These are phyloP conservation scores for Erebia ligea DNA, from an alignment of 2,888 invertebrate species.

Conservation along the genomic window DNA sequence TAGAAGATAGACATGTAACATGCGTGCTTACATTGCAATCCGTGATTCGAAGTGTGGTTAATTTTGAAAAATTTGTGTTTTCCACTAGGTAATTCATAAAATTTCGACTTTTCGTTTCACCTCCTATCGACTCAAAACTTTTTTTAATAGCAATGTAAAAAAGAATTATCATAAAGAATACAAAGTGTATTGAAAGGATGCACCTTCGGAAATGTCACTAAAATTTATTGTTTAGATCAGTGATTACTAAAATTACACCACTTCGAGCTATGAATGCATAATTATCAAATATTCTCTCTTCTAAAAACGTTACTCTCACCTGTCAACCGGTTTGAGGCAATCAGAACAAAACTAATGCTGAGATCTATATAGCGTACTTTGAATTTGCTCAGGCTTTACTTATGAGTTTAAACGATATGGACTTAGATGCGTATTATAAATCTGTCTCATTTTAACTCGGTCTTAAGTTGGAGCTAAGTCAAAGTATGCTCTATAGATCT, in stretches of 20 bases:
- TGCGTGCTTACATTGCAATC: conserved; percentile 79
- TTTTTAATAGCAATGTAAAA: not conserved
- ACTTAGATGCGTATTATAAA: too few relatives aligned
- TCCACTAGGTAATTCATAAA: conserved; percentile 24
- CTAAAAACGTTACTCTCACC: too few relatives aligned
- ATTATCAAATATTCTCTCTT: too few relatives aligned
- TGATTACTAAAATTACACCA: not conserved
- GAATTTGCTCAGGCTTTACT: too few relatives aligned
- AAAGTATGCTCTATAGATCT: too few relatives aligned
- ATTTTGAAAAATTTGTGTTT: conserved; percentile 53
- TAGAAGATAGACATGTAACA: conserved; percentile 78
- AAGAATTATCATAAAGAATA: not conserved
- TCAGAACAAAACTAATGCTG: too few relatives aligned
- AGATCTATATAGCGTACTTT: too few relatives aligned
- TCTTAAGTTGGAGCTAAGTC: too few relatives aligned
- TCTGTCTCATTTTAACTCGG: too few relatives aligned
- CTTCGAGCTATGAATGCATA: too few relatives aligned
- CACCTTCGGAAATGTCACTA: conserved; percentile 3
- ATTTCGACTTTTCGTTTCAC: conserved; percentile 5
- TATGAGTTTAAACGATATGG: too few relatives aligned
- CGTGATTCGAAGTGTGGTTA: conserved; percentile 73
- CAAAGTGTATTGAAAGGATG: not conserved
- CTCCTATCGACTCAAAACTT: conserved; percentile 1
- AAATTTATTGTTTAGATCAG: not conserved
- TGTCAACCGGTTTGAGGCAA: too few relatives aligned